A percentile compares a stretch with the other conserved stretches of the same genome.
Evolutionary conservation across 2,113 vertebrate species (phyloP).

Genomic region (Pantherophis guttatus): DNA sequence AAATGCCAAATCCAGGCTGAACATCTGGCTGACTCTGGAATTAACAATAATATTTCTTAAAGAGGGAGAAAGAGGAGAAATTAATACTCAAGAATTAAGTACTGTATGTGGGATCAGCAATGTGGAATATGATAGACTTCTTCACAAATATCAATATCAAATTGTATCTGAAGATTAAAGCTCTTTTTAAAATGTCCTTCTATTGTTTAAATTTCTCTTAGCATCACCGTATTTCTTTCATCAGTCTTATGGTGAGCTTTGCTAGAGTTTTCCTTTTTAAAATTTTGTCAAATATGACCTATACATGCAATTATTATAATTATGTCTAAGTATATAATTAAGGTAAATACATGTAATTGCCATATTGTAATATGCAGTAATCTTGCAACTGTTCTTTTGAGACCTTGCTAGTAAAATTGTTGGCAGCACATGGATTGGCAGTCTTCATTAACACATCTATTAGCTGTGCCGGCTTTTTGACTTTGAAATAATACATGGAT

Average conservation of each 20-base stretch:
- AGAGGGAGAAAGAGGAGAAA: background rate
- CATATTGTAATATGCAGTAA: slow-evolving; percentile 52
- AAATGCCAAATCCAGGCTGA: background rate
- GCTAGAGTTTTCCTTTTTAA: slow-evolving; percentile 10
- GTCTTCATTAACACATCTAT: accelerated
- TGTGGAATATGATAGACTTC: background rate
- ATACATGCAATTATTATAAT: slow-evolving; percentile 60
- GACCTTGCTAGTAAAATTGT: slow-evolving; percentile 37
- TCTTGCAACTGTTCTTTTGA: slow-evolving; percentile 38
- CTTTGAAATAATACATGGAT: background rate
- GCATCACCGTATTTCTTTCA: slow-evolving; percentile 1
- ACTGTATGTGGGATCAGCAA: background rate
- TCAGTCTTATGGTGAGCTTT: slow-evolving; percentile 30
- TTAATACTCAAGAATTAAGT: slow-evolving; percentile 21
- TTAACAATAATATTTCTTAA: background rate
- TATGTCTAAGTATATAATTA: slow-evolving; percentile 49
- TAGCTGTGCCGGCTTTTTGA: slow-evolving; percentile 3
- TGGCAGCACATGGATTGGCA: accelerated
- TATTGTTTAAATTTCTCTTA: background rate
- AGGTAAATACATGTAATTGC: slow-evolving; percentile 45
- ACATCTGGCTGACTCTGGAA: background rate
- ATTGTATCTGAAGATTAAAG: background rate
- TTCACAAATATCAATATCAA: background rate
- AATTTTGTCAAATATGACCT: slow-evolving; percentile 46
- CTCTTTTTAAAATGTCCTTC: slow-evolving; percentile 8